phyloP scores from a whole-genome alignment of 2,113 vertebrate genomes.

The Plecotus auritus region DNA sequence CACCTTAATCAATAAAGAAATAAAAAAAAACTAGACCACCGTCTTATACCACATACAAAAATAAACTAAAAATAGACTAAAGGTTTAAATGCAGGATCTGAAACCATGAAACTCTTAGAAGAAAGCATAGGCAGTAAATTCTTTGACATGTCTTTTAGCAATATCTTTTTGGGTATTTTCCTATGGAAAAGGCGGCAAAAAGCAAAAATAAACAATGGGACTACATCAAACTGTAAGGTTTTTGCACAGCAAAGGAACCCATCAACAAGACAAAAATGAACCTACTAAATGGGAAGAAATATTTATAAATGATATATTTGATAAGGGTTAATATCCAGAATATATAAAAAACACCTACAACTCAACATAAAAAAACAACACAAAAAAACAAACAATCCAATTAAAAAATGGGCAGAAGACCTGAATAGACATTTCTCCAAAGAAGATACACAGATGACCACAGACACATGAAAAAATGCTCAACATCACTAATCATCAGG shows the following conservation, averaged over 20 bases:
- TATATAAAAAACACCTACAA: neutral
- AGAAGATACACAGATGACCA: neutral
- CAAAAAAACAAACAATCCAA: neutral
- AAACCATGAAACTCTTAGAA: neutral
- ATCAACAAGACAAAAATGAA: neutral
- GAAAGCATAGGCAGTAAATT: neutral
- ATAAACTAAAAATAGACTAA: neutral
- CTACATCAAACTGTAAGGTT: neutral
- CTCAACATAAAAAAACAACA: neutral
- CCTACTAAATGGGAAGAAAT: neutral
- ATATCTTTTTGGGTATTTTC: neutral
- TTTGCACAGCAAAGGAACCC: neutral
- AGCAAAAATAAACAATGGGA: neutral
- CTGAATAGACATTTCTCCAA: neutral
- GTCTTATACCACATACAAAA: neutral
- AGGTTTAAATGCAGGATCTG: neutral
- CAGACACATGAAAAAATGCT: neutral
- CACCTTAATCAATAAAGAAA: too few relatives aligned
- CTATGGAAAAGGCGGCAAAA: neutral
- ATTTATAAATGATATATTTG: neutral
- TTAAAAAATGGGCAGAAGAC: neutral
- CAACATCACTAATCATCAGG: neutral
- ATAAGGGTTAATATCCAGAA: neutral
- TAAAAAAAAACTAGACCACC: neutral
- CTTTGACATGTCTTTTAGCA: neutral